phyloP scores from a whole-genome alignment of 2,888 invertebrate genomes.

The Polydesmus complanatus region DNA sequence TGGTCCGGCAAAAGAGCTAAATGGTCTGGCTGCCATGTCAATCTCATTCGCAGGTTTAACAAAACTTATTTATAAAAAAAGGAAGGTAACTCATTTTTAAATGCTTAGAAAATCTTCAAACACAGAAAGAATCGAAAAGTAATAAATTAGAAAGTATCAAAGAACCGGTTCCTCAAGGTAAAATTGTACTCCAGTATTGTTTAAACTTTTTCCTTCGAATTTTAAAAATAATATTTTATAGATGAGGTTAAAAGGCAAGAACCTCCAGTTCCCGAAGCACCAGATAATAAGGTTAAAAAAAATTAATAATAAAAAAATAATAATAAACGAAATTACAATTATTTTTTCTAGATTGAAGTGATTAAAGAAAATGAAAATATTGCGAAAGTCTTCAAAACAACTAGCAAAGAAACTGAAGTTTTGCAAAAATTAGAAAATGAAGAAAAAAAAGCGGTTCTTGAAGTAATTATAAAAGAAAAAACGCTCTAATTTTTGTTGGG shows the following conservation, averaged over 20 bases:
- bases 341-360: not conserved
- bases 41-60: not conserved
- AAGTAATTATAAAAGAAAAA: constrained; percentile 37
- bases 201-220: not conserved
- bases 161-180: too few species aligned
- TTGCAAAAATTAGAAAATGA: constrained; percentile 29
- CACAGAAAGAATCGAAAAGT: too few species aligned
- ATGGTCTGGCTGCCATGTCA: not conserved
- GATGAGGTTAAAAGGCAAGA: constrained; percentile 16
- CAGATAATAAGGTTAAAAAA: constrained; percentile 15
- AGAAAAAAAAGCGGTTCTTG: constrained; percentile 12
- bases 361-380: not conserved
- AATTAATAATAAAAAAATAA: constrained; percentile 1
- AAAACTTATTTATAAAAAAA: not conserved
- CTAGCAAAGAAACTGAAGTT: constrained; percentile 20
- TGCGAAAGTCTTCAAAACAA: not conserved
- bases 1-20: not conserved
- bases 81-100: not conserved
- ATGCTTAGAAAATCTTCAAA: not conserved
- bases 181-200: not conserved
- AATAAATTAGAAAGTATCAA: too few species aligned
- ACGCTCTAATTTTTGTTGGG: constrained; percentile 27
- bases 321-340: not conserved
- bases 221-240: not conserved
- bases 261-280: constrained; percentile 22